Evolutionary conservation across 1,140 invertebrate genomes (phyloP).

Genomic region (Sitobion miscanthi): DNA sequence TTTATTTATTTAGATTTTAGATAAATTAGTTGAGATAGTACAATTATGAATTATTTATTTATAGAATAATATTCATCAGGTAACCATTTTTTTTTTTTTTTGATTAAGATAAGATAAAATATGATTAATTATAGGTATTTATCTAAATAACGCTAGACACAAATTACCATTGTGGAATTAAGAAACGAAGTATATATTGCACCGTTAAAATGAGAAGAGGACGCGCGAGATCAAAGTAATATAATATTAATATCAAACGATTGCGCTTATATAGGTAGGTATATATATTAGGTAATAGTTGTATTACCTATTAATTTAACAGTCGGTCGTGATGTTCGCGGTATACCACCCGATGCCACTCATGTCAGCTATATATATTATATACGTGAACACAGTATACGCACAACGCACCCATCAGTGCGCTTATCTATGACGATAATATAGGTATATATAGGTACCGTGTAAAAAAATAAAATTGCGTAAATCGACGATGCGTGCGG

Average conservation of each 20-base stretch:
- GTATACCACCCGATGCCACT: background rate
- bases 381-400: background rate
- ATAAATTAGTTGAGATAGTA: background rate
- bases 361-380: background rate
- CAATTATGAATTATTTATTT: background rate
- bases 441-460: background rate
- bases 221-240: background rate
- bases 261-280: background rate
- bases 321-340: background rate
- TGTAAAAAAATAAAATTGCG: conserved; percentile 1
- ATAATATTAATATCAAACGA: conserved; percentile 3
- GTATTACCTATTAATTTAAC: background rate
- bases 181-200: background rate
- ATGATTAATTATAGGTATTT: background rate
- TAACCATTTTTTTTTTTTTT: background rate
- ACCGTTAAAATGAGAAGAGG: background rate
- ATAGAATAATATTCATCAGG: background rate
- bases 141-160: background rate
- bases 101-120: background rate
- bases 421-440: background rate
- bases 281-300: background rate
- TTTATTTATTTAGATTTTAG: background rate
- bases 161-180: background rate
- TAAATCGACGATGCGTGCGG: background rate
- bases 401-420: background rate